Conservation (phyloP, 1,140 invertebrate species). For the Tigriopus japonicus region DNA sequence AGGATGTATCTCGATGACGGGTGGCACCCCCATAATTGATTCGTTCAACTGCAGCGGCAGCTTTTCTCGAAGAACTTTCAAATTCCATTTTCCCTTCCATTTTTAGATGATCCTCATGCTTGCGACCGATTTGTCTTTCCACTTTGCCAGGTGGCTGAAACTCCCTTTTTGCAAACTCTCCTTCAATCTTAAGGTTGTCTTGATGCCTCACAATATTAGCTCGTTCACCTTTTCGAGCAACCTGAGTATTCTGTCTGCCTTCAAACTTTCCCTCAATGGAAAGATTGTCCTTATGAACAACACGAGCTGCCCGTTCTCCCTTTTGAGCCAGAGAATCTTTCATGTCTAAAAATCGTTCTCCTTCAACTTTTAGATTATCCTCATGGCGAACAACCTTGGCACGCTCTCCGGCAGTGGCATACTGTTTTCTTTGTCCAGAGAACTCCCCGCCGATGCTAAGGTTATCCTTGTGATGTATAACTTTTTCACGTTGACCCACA, state of each 20-base stretch:
- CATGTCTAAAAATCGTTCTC: slow-evolving; percentile 26
- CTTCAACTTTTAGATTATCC: slow-evolving; percentile 26
- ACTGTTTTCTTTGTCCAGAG: slow-evolving; percentile 24
- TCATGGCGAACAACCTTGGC: slow-evolving; percentile 7
- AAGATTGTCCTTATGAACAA: slow-evolving; percentile 32
- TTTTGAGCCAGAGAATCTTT: slow-evolving; percentile 23
- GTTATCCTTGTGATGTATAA: slow-evolving; percentile 19
- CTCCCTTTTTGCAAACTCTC: slow-evolving; percentile 31
- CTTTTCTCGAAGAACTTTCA: too few species aligned
- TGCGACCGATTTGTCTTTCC: slow-evolving; percentile 24
- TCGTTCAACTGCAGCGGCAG: too few species aligned
- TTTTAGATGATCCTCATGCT: slow-evolving; percentile 27
- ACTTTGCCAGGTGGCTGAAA: slow-evolving; percentile 18
- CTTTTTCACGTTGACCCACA: slow-evolving; percentile 13
- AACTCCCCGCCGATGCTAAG: slow-evolving; percentile 17
- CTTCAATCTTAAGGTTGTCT: slow-evolving; percentile 31
- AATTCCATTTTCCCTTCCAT: slow-evolving; percentile 27
- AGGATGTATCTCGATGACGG: too few species aligned
- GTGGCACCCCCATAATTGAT: too few species aligned
- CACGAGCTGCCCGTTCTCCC: slow-evolving; percentile 18
- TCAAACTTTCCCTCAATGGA: slow-evolving; percentile 39
- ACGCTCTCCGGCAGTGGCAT: slow-evolving; percentile 12
- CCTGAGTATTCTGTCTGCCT: slow-evolving; percentile 5
- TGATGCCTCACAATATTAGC: slow-evolving; percentile 21
- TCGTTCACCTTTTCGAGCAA: slow-evolving; percentile 20